Conservation (phyloP, 2,797 vertebrate species). For the Helicolenus hilgendorfi region DNA sequence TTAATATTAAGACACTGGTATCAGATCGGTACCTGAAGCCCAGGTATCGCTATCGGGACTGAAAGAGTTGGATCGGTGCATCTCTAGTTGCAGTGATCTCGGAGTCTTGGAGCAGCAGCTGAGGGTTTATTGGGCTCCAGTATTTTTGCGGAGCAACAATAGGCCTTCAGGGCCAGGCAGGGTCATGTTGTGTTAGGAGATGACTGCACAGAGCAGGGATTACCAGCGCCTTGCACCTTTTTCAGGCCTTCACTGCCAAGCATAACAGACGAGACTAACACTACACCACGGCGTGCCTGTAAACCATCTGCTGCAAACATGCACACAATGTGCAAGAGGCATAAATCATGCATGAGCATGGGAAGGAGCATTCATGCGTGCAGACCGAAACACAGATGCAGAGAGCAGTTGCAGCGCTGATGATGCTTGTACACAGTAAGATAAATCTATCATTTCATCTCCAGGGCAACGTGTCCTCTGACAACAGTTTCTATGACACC, state of each 20-base stretch:
- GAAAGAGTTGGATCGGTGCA: too few species aligned
- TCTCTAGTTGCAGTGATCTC: neutral
- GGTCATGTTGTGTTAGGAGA: constrained; percentile 72
- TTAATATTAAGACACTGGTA: too few species aligned
- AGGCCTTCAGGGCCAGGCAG: constrained; percentile 31
- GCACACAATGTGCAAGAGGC: constrained; percentile 15
- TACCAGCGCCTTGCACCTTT: constrained; percentile 41
- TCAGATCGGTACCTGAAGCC: too few species aligned
- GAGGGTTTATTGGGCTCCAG: constrained; percentile 36
- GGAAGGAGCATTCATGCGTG: constrained; percentile 28
- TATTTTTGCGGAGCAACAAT: constrained; percentile 57
- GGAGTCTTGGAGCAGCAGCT: constrained; percentile 25
- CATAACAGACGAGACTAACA: constrained; percentile 39
- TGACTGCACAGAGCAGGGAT: constrained; percentile 60
- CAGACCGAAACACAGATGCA: neutral
- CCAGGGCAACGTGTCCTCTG: too few species aligned
- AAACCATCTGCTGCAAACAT: constrained; percentile 35
- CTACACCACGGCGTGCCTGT: neutral
- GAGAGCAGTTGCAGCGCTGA: neutral
- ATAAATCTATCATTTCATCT: neutral
- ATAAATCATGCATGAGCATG: constrained; percentile 15
- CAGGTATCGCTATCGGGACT: too few species aligned
- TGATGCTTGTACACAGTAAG: neutral
- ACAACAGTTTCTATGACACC: too few species aligned
- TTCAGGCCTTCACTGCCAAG: constrained; percentile 25